Conservation (phyloP, 2,888 invertebrate genomes). For the Adelphocoris suturalis region DNA sequence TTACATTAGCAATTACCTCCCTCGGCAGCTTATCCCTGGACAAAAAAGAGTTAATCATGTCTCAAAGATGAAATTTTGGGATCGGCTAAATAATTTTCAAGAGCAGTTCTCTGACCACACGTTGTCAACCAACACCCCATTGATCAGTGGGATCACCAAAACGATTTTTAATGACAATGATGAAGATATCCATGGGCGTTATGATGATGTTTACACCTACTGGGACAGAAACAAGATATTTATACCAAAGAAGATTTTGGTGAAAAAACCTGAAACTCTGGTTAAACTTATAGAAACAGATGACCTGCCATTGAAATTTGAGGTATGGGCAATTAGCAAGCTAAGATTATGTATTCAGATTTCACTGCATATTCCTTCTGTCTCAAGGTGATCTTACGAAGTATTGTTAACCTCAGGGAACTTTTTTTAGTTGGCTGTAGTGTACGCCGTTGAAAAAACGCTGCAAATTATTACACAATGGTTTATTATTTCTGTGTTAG, state of each 20-base stretch:
- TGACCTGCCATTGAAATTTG: conserved; percentile 59
- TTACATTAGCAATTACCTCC: conserved; percentile 47
- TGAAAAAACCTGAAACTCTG: conserved; percentile 66
- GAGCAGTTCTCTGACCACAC: conserved; percentile 62
- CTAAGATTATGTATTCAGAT: too few relatives aligned
- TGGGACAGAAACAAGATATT: conserved; percentile 58
- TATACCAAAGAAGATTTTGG: conserved; percentile 52
- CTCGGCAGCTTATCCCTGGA: neutral
- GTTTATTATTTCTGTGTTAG: too few relatives aligned
- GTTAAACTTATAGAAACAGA: conserved; percentile 52
- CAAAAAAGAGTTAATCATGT: neutral
- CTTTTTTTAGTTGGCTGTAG: too few relatives aligned
- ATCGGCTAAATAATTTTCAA: conserved; percentile 52
- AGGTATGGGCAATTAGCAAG: conserved; percentile 1
- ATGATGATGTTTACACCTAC: conserved; percentile 51
- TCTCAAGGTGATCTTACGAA: too few relatives aligned
- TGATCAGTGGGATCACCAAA: conserved; percentile 50
- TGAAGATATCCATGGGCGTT: conserved; percentile 34
- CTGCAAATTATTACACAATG: too few relatives aligned
- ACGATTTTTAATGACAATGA: conserved; percentile 33
- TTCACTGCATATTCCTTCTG: too few relatives aligned
- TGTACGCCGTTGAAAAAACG: too few relatives aligned
- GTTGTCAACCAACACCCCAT: neutral
- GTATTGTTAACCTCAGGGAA: too few relatives aligned
- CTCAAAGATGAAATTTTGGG: conserved; percentile 52